Evolutionary conservation across 2,888 invertebrate genomes (phyloP), one percentile per base, ranked within the genome.

Genomic region (Eustalomyia histrio): DNA sequence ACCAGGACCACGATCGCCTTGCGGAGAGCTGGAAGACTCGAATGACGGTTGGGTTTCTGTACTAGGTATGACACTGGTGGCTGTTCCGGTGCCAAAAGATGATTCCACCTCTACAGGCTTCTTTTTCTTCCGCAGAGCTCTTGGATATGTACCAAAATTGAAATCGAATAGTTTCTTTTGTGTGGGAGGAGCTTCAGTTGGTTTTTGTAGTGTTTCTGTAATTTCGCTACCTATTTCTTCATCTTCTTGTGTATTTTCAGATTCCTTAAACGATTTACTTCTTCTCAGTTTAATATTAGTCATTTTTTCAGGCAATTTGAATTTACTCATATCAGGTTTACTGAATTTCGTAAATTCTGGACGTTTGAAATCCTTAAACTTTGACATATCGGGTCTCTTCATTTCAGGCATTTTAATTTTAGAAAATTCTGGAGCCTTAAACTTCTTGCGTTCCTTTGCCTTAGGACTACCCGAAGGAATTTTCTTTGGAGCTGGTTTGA

Each of bases 91-190:
- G 39, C 85, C 89, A 58, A 88, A 76, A 0, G 89, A 88, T 17
- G 65, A 84, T 55, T 86, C 88, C 52, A 86, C 84, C 12, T 84
- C 85, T 1, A 83, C 75, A 0, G 80, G 75, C 73, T 88, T 88
- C 69, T 87, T 89, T 84, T 89, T 89, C 61, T 88, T 89, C 63
- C 89, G 87, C 85, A 94, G 94, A 83, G 96, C 92, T 84, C 96
- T 93, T 0, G 96, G 96, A 87, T 95, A 96, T 0, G 96, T 96
- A 84, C 94, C 93, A 83, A 95, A 94, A 89, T 95, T 95, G 87
- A 94, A 93, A 65, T 94, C 93, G 86, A 95, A 95, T 83, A 92
- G 91, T 84, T 92, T 93, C 85, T 92, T 92, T 60, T 92, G 91
- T 24, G 90, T 90, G 39, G 91, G 91, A 8, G 92, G 91, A 83